Conservation (phyloP, 2,113 vertebrate species). For the Sebastes schlegelii region DNA sequence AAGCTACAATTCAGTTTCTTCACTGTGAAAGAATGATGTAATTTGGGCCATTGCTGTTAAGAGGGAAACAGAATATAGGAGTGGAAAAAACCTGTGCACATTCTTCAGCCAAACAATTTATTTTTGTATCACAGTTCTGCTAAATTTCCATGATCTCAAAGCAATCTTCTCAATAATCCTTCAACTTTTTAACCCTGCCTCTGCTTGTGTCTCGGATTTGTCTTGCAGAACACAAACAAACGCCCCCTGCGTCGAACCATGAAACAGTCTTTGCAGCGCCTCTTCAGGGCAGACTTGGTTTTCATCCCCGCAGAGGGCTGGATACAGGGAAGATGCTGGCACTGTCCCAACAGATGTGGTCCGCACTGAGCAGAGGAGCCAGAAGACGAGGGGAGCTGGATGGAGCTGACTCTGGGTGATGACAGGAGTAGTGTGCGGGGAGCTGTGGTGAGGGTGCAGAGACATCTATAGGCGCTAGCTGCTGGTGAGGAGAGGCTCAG, state of each 20-base stretch:
- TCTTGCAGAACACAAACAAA: constrained; percentile 88
- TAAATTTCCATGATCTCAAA: constrained; percentile 1
- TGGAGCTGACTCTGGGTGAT: constrained; percentile 9
- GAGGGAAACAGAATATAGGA: not conserved
- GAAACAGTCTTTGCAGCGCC: constrained; percentile 93
- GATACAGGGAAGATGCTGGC: constrained; percentile 31
- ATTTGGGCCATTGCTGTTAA: not conserved
- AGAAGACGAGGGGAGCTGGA: not conserved
- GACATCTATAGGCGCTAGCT: constrained; percentile 51
- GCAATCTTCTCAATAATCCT: not conserved
- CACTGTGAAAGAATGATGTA: not conserved
- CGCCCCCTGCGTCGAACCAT: constrained; percentile 87
- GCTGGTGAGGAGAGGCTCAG: constrained; percentile 49
- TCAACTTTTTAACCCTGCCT: constrained; percentile 81
- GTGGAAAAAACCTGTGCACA: not conserved
- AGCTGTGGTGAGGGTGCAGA: constrained; percentile 52
- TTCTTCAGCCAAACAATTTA: constrained; percentile 56
- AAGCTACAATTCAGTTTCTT: not conserved
- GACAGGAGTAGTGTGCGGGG: constrained; percentile 35
- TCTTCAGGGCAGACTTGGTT: constrained; percentile 84
- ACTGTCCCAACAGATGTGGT: constrained; percentile 57
- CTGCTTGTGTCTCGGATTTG: constrained; percentile 91
- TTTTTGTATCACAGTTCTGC: constrained; percentile 42
- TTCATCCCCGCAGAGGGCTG: constrained; percentile 87
- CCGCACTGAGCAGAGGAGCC: not conserved